These are phyloP conservation scores for Drymonia ruficornis DNA, from an alignment of 2,888 invertebrate genomes.

Conservation along the genomic window DNA sequence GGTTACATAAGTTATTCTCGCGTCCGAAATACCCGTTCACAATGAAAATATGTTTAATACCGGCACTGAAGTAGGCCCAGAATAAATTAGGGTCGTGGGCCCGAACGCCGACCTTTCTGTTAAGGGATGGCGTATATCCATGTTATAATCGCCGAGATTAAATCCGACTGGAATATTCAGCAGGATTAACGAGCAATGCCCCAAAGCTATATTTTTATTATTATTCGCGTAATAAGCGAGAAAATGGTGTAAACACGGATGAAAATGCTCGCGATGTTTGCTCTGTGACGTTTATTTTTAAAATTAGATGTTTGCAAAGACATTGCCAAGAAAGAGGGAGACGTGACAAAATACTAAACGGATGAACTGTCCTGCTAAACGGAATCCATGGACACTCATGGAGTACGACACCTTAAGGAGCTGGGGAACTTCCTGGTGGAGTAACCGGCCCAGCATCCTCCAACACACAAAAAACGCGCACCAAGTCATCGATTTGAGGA, in stretches of 20 bases:
- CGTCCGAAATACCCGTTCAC: conserved; percentile 25
- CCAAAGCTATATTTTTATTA: conserved; percentile 43
- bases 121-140: conserved; percentile 40
- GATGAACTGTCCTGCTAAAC: no score
- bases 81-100: conserved; percentile 45
- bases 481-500: no score
- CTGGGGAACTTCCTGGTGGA: no score
- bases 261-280: conserved; percentile 12
- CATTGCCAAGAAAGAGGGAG: no score
- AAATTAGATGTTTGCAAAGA: conserved; percentile 3
- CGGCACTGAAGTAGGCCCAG: conserved; percentile 25
- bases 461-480: no score
- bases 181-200: conserved; percentile 38
- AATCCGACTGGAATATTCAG: conserved; percentile 52
- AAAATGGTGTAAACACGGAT: conserved; percentile 20
- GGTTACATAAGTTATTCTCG: conserved; percentile 27
- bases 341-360: no score
- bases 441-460: no score
- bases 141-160: conserved; percentile 51
- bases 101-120: conserved; percentile 39
- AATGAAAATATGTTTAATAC: conserved; percentile 41
- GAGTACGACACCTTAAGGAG: no score
- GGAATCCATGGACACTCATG: no score
- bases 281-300: conserved; percentile 5
- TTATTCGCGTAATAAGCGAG: conserved; percentile 26